Percentiles rank a stretch among this genome's conserved stretches.
These are phyloP conservation scores for Pantherophis alleghaniensis DNA, from an alignment of 2,797 vertebrate genomes.

Conservation along the genomic window DNA sequence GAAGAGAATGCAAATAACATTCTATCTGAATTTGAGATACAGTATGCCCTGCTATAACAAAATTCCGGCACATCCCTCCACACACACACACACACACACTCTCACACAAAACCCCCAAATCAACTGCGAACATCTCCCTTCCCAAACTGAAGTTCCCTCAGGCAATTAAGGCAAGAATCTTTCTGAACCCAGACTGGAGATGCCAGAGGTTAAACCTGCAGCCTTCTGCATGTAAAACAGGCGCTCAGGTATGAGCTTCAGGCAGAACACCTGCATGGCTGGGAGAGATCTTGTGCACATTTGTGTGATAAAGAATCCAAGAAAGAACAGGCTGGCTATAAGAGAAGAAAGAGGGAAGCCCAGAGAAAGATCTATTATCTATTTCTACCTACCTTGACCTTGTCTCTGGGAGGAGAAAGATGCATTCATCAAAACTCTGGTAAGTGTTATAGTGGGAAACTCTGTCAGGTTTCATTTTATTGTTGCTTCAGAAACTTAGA, in stretches of 20 bases:
- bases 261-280: background rate
- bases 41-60: background rate
- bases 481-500: constrained; percentile 9
- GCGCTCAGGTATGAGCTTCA: background rate
- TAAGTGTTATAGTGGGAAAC: constrained; percentile 4
- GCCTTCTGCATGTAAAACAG: background rate
- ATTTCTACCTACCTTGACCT: background rate
- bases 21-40: background rate
- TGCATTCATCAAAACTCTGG: background rate
- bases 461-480: constrained; percentile 23
- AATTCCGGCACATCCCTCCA: background rate
- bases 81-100: background rate
- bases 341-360: background rate
- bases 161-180: background rate
- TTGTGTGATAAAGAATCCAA: background rate
- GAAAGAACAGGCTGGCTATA: background rate
- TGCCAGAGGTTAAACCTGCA: background rate
- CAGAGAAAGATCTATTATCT: background rate
- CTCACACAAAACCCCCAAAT: background rate
- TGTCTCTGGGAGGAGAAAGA: background rate
- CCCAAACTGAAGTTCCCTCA: background rate
- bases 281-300: background rate
- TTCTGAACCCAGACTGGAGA: background rate
- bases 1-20: background rate
- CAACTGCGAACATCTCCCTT: background rate